Percentiles rank a stretch among this genome's conserved stretches.
Conservation (phyloP, 2,113 vertebrate species). For the Pipra filicauda region DNA sequence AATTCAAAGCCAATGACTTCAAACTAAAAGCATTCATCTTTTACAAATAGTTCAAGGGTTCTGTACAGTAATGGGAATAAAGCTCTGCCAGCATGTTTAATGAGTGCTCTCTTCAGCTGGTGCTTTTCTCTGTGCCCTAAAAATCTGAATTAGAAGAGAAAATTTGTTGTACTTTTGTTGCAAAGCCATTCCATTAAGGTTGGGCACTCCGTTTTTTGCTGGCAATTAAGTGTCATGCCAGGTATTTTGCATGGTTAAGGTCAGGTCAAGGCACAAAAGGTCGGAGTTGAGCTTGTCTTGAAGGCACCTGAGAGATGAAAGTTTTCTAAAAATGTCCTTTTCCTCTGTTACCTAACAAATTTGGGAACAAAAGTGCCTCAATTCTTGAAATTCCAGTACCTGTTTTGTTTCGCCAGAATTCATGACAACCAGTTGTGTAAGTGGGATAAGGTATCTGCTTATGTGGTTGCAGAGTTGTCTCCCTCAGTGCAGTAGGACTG, state of each 20-base stretch:
- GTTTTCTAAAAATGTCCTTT: not conserved
- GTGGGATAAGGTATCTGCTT: not conserved
- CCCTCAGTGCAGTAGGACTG: not conserved
- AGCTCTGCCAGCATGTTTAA: not conserved
- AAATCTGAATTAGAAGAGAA: not conserved
- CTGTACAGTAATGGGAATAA: not conserved
- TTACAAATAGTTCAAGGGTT: not conserved
- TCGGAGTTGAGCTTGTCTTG: not conserved
- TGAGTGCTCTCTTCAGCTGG: not conserved
- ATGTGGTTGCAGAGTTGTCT: not conserved
- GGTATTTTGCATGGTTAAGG: not conserved
- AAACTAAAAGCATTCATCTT: not conserved
- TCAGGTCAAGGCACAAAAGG: not conserved
- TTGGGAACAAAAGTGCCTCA: not conserved
- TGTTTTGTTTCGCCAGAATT: not conserved
- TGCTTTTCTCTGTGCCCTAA: not conserved
- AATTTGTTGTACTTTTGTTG: not conserved
- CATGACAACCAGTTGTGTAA: not conserved
- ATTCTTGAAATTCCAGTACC: not conserved
- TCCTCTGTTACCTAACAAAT: not conserved
- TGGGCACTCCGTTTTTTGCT: not conserved
- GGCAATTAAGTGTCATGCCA: not conserved
- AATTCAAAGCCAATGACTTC: conserved; percentile 3
- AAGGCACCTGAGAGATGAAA: not conserved
- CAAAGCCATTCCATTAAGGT: not conserved